Percentiles rank a stretch among this genome's conserved stretches.
Evolutionary conservation across 2,797 vertebrate genomes (phyloP).

Genomic region (Helarctos malayanus): DNA sequence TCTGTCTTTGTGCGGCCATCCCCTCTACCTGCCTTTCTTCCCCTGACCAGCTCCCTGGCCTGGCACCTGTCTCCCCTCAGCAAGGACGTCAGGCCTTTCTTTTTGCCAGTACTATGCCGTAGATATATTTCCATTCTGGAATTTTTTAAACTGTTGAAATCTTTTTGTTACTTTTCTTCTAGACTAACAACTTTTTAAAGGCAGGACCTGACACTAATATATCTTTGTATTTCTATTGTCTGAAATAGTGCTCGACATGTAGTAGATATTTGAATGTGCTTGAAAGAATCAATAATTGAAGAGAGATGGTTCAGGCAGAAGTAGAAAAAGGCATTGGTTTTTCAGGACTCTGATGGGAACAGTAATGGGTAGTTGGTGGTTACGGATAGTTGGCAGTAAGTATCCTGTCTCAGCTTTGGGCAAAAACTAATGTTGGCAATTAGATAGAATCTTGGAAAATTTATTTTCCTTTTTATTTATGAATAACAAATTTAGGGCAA

Average conservation of each 20-base stretch:
- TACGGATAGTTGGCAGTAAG: not conserved
- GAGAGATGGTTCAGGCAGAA: not conserved
- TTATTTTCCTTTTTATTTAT: conserved; percentile 38
- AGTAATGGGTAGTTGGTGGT: not conserved
- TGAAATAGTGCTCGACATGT: not conserved
- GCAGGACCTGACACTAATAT: not conserved
- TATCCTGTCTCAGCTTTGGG: not conserved
- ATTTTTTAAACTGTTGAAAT: not conserved
- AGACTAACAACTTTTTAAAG: conserved; percentile 33
- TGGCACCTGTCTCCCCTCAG: not conserved
- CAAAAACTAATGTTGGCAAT: not conserved
- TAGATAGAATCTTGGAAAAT: not conserved
- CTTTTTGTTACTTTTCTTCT: not conserved
- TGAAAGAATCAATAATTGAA: not conserved
- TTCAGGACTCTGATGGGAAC: not conserved
- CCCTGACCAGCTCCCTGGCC: not conserved
- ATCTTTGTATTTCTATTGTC: not conserved
- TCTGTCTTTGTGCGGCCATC: not conserved
- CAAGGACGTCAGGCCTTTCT: not conserved
- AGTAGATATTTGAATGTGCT: not conserved
- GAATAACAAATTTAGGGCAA: not conserved
- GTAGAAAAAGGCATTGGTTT: not conserved
- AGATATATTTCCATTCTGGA: not conserved
- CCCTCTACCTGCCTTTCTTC: not conserved
- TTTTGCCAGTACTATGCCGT: not conserved